Evolutionary conservation across 2,797 vertebrate genomes (phyloP).

Genomic region (Gymnodraco acuticeps): DNA sequence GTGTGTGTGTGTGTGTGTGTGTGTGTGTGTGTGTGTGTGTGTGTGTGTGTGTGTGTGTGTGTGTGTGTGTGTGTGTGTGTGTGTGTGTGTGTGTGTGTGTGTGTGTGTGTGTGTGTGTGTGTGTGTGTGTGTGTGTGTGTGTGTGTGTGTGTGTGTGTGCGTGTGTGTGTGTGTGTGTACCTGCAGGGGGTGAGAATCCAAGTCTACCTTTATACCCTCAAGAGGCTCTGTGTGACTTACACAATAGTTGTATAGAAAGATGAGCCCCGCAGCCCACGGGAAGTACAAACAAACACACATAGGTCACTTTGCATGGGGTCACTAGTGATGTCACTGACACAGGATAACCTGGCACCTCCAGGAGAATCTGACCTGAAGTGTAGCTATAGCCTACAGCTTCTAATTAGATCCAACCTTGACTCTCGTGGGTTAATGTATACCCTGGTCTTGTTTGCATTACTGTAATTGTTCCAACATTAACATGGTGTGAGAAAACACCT

Average conservation of each 20-base stretch:
- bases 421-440: constrained; percentile 8
- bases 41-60: constrained; percentile 10
- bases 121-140: constrained; percentile 14
- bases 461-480: not conserved
- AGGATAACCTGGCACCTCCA: constrained; percentile 42
- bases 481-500: not conserved
- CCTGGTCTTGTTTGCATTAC: not conserved
- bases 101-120: constrained; percentile 18
- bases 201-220: constrained; percentile 21
- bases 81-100: constrained; percentile 10
- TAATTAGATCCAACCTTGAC: constrained; percentile 6
- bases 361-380: constrained; percentile 4
- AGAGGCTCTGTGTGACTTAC: constrained; percentile 11
- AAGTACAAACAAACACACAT: constrained; percentile 47
- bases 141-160: constrained; percentile 5
- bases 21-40: constrained; percentile 19
- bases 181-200: constrained; percentile 29
- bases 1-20: constrained; percentile 17
- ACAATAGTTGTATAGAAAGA: constrained; percentile 47
- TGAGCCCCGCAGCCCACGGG: constrained; percentile 34
- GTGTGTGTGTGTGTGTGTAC: constrained; percentile 9
- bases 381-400: not conserved
- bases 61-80: constrained; percentile 19
- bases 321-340: constrained; percentile 51
- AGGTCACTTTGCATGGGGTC: constrained; percentile 48